Percentiles rank a stretch among this genome's conserved stretches.
phyloP scores from a whole-genome alignment of 2,113 vertebrate genomes.

The Microcebus murinus region DNA sequence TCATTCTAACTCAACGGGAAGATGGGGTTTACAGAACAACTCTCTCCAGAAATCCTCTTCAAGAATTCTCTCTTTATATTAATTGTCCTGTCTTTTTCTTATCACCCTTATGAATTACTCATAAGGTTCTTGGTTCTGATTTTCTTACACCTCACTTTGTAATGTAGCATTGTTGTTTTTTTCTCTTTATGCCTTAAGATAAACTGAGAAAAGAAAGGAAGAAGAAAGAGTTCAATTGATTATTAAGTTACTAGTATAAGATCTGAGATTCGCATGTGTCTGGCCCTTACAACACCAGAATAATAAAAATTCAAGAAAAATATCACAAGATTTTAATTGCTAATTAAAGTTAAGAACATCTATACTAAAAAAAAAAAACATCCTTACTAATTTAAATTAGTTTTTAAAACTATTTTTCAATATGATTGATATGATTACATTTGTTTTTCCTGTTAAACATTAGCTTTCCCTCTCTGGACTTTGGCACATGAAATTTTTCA shows the following conservation, averaged over 20 bases:
- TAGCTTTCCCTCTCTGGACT: not conserved
- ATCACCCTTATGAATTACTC: not conserved
- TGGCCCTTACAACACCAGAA: not conserved
- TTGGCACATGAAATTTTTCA: not conserved
- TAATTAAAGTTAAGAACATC: not conserved
- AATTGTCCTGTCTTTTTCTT: not conserved
- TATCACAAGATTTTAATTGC: not conserved
- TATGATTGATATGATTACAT: not conserved
- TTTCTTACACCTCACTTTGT: not conserved
- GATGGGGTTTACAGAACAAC: not conserved
- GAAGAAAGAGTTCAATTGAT: not conserved
- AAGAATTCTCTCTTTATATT: not conserved
- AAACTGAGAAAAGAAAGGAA: not conserved
- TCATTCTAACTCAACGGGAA: not conserved
- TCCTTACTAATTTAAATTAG: not conserved
- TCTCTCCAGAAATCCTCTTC: not conserved
- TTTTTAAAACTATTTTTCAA: not conserved
- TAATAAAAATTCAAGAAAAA: not conserved
- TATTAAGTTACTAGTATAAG: not conserved
- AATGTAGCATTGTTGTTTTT: not conserved
- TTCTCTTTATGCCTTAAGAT: not conserved
- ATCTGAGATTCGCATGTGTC: not conserved
- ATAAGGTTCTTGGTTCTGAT: not conserved
- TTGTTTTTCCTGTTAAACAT: not conserved
- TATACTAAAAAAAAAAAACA: not conserved